Evolutionary conservation across 2,797 vertebrate species (phyloP).

Genomic region (Diplodus puntazzo): DNA sequence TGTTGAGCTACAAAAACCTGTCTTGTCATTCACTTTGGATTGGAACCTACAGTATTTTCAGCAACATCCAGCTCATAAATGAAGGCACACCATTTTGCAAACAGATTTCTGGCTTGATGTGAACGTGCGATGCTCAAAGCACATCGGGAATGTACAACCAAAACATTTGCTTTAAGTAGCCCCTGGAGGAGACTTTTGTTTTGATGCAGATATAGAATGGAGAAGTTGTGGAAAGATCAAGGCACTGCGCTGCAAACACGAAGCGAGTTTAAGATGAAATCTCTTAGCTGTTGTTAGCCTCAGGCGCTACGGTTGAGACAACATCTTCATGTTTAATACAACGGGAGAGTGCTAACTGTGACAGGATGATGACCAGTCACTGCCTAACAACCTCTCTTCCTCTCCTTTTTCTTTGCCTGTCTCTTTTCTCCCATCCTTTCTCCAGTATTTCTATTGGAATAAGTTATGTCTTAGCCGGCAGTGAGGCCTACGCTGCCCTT

Average conservation of each 20-base stretch:
- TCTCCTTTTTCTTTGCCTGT: not conserved
- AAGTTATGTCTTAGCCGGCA: slow-evolving; percentile 83
- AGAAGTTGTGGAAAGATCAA: slow-evolving; percentile 42
- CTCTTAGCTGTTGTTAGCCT: slow-evolving; percentile 14
- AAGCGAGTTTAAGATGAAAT: slow-evolving; percentile 38
- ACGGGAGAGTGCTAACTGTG: not conserved
- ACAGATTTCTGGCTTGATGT: slow-evolving; percentile 28
- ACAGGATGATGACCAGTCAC: slow-evolving; percentile 21
- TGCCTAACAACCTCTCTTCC: slow-evolving; percentile 2
- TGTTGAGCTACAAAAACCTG: slow-evolving; percentile 44
- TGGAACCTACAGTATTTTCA: slow-evolving; percentile 33
- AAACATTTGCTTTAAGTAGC: slow-evolving; percentile 36
- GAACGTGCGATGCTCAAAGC: slow-evolving; percentile 23
- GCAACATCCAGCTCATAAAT: slow-evolving; percentile 13
- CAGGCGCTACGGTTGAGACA: slow-evolving; percentile 18
- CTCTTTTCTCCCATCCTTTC: not conserved
- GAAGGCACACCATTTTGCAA: not conserved
- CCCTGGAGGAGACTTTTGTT: slow-evolving; percentile 45
- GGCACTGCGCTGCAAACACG: slow-evolving; percentile 22
- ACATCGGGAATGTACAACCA: slow-evolving; percentile 18
- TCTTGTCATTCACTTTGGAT: slow-evolving; percentile 30
- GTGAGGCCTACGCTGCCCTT: slow-evolving; percentile 81
- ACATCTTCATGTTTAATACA: slow-evolving; percentile 36
- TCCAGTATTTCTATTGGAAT: slow-evolving; percentile 82
- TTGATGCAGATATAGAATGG: slow-evolving; percentile 30